phyloP scores from a whole-genome alignment of 2,888 invertebrate genomes.

The Conchocele bisecta region DNA sequence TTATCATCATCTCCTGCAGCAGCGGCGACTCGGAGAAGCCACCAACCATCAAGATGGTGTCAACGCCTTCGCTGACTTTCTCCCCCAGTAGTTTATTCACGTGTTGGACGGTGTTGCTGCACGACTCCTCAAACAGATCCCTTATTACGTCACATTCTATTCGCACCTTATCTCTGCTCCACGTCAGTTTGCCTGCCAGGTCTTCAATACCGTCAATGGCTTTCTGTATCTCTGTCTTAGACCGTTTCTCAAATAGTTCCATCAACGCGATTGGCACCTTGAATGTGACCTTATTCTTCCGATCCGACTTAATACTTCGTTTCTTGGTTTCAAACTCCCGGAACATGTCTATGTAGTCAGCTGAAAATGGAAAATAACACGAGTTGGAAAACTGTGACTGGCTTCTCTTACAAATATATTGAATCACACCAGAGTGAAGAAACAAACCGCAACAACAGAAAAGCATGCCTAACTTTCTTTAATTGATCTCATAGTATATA shows the following conservation, averaged over 20 bases:
- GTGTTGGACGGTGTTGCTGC: conserved; percentile 50
- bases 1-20: conserved; percentile 53
- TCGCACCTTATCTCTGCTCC: conserved; percentile 51
- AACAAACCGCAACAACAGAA: too few relatives aligned
- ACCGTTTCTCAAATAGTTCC: conserved; percentile 37
- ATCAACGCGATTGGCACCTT: conserved; percentile 40
- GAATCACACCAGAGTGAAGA: too few relatives aligned
- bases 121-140: conserved; percentile 42
- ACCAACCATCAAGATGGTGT: conserved; percentile 59
- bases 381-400: too few relatives aligned
- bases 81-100: conserved; percentile 42
- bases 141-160: conserved; percentile 49
- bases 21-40: conserved; percentile 63
- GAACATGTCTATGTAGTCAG: conserved; percentile 56
- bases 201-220: conserved; percentile 19
- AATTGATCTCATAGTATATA: too few relatives aligned
- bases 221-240: conserved; percentile 30
- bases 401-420: too few relatives aligned
- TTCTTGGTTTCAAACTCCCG: conserved; percentile 65
- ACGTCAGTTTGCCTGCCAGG: conserved; percentile 37
- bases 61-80: conserved; percentile 40
- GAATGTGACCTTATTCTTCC: conserved; percentile 53
- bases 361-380: too few relatives aligned
- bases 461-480: too few relatives aligned
- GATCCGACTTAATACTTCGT: conserved; percentile 43